These are phyloP conservation scores for Sebastolobus alascanus DNA, from an alignment of 2,797 vertebrate species.

Conservation along the genomic window DNA sequence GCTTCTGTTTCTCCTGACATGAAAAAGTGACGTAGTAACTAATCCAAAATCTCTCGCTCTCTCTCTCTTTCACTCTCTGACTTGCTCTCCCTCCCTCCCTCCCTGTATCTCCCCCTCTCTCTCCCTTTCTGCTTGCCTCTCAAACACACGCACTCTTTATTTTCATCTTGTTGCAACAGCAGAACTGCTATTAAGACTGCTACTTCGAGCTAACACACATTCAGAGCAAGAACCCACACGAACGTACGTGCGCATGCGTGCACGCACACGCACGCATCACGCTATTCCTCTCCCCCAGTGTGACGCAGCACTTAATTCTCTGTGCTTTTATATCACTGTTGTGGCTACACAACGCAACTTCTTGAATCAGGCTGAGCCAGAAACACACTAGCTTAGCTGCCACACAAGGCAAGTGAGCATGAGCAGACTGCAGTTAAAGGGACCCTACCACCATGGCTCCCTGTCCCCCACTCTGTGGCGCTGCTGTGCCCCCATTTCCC, in stretches of 20 bases:
- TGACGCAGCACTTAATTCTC: slow-evolving; percentile 99
- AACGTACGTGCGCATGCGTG: slow-evolving; percentile 39
- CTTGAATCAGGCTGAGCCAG: slow-evolving; percentile 88
- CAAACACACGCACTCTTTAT: slow-evolving; percentile 73
- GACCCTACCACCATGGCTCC: slow-evolving; percentile 55
- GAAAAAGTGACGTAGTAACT: slow-evolving; percentile 92
- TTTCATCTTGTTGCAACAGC: slow-evolving; percentile 87
- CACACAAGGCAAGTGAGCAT: slow-evolving; percentile 61
- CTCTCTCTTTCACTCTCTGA: slow-evolving; percentile 63
- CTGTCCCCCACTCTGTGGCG: slow-evolving; percentile 60
- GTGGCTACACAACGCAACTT: slow-evolving; percentile 89
- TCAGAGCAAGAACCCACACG: slow-evolving; percentile 66
- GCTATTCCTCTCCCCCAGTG: slow-evolving; percentile 87
- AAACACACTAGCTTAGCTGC: slow-evolving; percentile 74
- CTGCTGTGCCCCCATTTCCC: slow-evolving; percentile 72
- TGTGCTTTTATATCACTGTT: slow-evolving; percentile 85
- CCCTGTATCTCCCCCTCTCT: slow-evolving; percentile 68
- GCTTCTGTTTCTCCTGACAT: slow-evolving; percentile 86
- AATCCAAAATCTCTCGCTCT: slow-evolving; percentile 82
- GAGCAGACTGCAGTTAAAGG: slow-evolving; percentile 78
- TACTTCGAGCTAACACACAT: slow-evolving; percentile 80
- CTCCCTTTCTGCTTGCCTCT: slow-evolving; percentile 72
- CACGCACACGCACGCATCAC: slow-evolving; percentile 59
- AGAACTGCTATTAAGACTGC: slow-evolving; percentile 89
- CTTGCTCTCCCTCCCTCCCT: slow-evolving; percentile 85